Base-by-base conservation (phyloP, 2,797 vertebrate species). In the Pseudochirops cupreus region DNA sequence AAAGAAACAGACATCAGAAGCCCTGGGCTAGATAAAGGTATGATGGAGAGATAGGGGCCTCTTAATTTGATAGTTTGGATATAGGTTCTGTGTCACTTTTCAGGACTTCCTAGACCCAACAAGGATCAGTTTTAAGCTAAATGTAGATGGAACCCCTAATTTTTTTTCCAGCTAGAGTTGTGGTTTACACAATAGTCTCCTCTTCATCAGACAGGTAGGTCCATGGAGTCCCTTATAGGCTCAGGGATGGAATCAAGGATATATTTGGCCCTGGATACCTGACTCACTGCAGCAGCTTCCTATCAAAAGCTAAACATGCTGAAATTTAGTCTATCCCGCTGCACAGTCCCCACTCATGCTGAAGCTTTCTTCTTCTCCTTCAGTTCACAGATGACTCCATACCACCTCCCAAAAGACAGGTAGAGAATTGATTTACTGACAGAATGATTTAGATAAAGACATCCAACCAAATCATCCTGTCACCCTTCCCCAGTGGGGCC, bases 341-440 rank as follows among this genome's bases (percentile, higher is more conserved):
- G 24, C 24, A 82, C 7, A 87, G 24, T 18, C 24, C 74, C 39
- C 39, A 50, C 9, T 87, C 39, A 46, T 1, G 7, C 5, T 87
- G 74, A 87, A 46, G 21, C 21, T 87, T 87, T 87, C 24, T 10
- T 87, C 39, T 24, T 39, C n/a, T 24, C 2, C 67, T 82, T 87
- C 39, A 46, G 39, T 87, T 50, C 21, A 87, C 39, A 26, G 21
- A 50, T 46, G 24, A 24, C 39, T 7, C 21, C 39, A 46, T 46
- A 50, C 39, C 10, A 50, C 39, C 26, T 12, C 67, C 67, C 18
- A 24, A 55, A 53, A 91, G 90, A 91, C 28, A 33, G n/a, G 28
- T 6, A 89, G 95, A 91, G 87, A 29, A 90, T 98, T 98, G 98
- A 97, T 98, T 98, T 98, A 97, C 39, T 87, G 74, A 50, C 97